Evolutionary conservation across 2,888 invertebrate genomes (phyloP).

Genomic region (Microchrysa polita): DNA sequence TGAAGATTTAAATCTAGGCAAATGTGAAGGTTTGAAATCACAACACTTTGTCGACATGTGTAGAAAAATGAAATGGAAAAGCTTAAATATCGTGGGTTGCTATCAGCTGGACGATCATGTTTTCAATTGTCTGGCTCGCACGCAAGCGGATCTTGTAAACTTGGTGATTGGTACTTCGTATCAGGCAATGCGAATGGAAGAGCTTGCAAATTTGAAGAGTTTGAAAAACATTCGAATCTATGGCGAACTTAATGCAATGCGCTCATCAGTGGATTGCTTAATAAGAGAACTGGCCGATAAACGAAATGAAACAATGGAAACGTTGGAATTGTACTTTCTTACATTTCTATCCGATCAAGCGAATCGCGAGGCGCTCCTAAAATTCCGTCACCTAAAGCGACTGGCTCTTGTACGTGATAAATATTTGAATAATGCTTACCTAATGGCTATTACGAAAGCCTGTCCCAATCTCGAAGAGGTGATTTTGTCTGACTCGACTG

Average conservation of each 20-base stretch:
- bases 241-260: neutral
- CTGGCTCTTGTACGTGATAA: slow-evolving; percentile 21
- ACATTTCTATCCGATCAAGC: neutral
- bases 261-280: neutral
- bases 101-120: slow-evolving; percentile 42
- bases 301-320: slow-evolving; percentile 8
- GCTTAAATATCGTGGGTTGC: slow-evolving; percentile 48
- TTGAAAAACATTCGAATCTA: slow-evolving; percentile 27
- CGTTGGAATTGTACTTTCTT: slow-evolving; percentile 9
- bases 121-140: slow-evolving; percentile 26
- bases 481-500: neutral
- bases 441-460: neutral
- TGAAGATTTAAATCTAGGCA: slow-evolving; percentile 42
- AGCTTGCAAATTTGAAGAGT: neutral
- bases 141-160: slow-evolving; percentile 39
- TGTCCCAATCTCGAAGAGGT: slow-evolving; percentile 8
- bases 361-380: neutral
- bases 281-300: slow-evolving; percentile 9
- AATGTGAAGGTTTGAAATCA: slow-evolving; percentile 47
- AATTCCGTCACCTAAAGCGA: slow-evolving; percentile 17
- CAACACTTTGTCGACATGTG: slow-evolving; percentile 45
- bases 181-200: neutral
- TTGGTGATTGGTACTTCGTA: slow-evolving; percentile 40
- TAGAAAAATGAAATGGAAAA: slow-evolving; percentile 42
- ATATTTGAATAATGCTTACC: neutral